Conservation (phyloP, 2,113 vertebrate genomes). For the Passer montanus region DNA sequence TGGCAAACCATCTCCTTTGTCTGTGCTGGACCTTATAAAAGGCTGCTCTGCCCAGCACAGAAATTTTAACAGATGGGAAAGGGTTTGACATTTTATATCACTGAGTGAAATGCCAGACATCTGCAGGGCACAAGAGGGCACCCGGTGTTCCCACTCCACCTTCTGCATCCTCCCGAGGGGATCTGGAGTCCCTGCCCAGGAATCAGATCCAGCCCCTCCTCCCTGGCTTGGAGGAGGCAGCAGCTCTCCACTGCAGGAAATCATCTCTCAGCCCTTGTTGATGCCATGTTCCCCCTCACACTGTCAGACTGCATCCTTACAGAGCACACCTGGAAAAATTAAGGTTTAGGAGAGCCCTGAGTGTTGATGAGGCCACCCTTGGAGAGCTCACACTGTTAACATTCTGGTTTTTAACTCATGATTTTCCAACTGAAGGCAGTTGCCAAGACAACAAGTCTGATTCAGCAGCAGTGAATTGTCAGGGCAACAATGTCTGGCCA, state of each 20-base stretch:
- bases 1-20: background rate
- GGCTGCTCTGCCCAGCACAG: background rate
- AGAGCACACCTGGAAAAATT: background rate
- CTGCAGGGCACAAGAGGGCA: background rate
- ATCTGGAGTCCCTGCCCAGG: accelerated
- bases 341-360: background rate
- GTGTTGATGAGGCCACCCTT: background rate
- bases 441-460: conserved; percentile 53
- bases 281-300: background rate
- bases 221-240: background rate
- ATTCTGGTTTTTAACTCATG: background rate
- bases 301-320: background rate
- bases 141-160: background rate
- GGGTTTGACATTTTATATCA: background rate
- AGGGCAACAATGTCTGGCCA: background rate
- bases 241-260: background rate
- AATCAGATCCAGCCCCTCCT: too few species aligned
- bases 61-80: background rate
- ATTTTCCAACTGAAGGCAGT: background rate
- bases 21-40: background rate
- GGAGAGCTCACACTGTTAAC: background rate
- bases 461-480: conserved; percentile 26
- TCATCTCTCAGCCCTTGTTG: background rate
- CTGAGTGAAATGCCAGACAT: background rate
- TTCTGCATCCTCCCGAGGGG: accelerated